Conservation (phyloP, 1,140 invertebrate species). For the Drosophila eugracilis region DNA sequence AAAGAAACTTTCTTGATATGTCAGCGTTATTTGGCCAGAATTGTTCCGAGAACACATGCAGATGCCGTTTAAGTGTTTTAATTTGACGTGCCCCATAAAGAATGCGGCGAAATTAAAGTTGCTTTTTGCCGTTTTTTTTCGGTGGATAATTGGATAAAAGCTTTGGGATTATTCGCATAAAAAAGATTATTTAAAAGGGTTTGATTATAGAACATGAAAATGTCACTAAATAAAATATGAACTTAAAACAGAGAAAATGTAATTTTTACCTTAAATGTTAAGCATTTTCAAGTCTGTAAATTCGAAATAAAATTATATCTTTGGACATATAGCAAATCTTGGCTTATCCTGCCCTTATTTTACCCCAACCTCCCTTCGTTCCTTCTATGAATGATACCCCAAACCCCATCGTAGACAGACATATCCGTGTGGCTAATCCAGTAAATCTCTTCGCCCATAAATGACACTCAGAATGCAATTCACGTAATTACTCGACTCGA, state of each 20-base stretch:
- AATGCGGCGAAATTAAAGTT: conserved; percentile 32
- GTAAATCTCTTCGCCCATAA: conserved; percentile 28
- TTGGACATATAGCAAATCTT: no score
- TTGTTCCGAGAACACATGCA: conserved; percentile 58
- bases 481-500: conserved; percentile 64
- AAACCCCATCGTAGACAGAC: conserved; percentile 16
- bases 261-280: no score
- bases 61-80: conserved; percentile 59
- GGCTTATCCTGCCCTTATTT: no score
- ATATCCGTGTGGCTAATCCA: conserved; percentile 39
- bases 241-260: no score
- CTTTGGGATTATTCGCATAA: not conserved
- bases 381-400: not conserved
- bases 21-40: conserved; percentile 56
- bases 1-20: conserved; percentile 46
- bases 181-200: not conserved
- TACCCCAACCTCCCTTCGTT: not conserved
- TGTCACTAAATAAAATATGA: no score
- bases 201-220: not conserved
- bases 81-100: conserved; percentile 65
- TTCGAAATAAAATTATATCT: no score
- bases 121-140: conserved; percentile 11
- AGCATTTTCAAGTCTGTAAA: no score
- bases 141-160: conserved; percentile 32
- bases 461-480: conserved; percentile 44